Conservation (phyloP, 2,113 vertebrate genomes). For the Caretta caretta region DNA sequence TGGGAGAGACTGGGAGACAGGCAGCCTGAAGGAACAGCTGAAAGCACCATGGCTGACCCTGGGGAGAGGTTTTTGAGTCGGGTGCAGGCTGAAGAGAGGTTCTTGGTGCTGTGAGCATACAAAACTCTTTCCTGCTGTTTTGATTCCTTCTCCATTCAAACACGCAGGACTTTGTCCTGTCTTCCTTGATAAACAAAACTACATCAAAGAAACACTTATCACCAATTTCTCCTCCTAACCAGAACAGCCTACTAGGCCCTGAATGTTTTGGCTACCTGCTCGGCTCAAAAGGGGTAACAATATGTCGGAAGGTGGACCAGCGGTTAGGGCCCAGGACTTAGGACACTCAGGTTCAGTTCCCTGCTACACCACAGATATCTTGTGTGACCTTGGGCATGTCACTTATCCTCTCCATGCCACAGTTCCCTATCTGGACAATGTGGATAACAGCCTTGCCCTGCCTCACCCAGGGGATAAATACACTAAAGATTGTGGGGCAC, state of each 20-base stretch:
- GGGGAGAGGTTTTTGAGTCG: neutral
- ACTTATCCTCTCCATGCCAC: neutral
- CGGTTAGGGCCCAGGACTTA: neutral
- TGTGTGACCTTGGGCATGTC: neutral
- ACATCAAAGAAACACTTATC: neutral
- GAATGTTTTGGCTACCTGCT: neutral
- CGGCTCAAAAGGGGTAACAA: neutral
- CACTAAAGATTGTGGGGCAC: fast-evolving
- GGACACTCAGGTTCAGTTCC: neutral
- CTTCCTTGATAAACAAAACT: neutral
- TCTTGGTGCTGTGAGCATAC: neutral
- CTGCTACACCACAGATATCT: neutral
- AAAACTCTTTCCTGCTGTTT: neutral
- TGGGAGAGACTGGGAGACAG: neutral
- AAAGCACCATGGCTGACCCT: too few species aligned
- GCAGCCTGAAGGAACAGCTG: too few species aligned
- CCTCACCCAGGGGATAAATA: neutral
- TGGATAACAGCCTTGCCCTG: neutral
- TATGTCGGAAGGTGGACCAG: neutral
- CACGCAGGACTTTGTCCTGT: neutral
- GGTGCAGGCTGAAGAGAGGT: too few species aligned
- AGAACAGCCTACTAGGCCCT: neutral
- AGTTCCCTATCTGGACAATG: neutral
- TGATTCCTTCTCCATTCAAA: neutral
- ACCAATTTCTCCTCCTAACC: neutral